These are phyloP conservation scores for Platichthys flesus DNA, from an alignment of 2,113 vertebrate genomes.

Conservation along the genomic window DNA sequence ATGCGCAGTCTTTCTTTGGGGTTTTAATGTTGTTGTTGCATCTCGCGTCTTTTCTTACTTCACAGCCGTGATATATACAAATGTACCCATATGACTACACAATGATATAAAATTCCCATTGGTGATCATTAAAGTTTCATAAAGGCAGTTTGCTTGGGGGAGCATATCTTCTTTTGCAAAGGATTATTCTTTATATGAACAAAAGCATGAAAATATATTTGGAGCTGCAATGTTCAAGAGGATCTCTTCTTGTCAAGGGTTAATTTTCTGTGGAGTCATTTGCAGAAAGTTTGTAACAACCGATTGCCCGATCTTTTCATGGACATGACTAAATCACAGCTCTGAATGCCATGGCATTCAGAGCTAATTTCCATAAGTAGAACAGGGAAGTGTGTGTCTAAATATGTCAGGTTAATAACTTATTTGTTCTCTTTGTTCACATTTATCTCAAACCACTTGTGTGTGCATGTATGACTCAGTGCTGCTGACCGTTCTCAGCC, in stretches of 20 bases:
- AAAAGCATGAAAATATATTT: not conserved
- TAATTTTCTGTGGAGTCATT: constrained; percentile 16
- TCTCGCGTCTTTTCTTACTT: not conserved
- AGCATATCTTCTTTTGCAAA: constrained; percentile 15
- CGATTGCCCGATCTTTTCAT: constrained; percentile 41
- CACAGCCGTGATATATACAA: constrained; percentile 2
- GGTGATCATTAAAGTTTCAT: constrained; percentile 37
- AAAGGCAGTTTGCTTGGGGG: constrained; percentile 3
- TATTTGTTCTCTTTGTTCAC: not conserved
- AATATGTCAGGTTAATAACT: not conserved
- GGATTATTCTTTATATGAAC: not conserved
- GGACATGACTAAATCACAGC: constrained; percentile 9
- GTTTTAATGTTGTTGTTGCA: not conserved
- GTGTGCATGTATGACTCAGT: not conserved
- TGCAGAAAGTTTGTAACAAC: constrained; percentile 20
- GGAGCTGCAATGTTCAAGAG: constrained; percentile 10
- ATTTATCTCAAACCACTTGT: not conserved
- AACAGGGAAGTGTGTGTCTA: not conserved
- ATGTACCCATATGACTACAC: not conserved
- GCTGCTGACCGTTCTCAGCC: not conserved
- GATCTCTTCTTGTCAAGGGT: not conserved
- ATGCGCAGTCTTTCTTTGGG: not conserved
- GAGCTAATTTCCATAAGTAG: not conserved
- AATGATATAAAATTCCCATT: constrained; percentile 7
- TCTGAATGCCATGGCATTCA: constrained; percentile 23